Conservation (phyloP, 2,113 vertebrate species). For the Microcebus griseorufus region DNA sequence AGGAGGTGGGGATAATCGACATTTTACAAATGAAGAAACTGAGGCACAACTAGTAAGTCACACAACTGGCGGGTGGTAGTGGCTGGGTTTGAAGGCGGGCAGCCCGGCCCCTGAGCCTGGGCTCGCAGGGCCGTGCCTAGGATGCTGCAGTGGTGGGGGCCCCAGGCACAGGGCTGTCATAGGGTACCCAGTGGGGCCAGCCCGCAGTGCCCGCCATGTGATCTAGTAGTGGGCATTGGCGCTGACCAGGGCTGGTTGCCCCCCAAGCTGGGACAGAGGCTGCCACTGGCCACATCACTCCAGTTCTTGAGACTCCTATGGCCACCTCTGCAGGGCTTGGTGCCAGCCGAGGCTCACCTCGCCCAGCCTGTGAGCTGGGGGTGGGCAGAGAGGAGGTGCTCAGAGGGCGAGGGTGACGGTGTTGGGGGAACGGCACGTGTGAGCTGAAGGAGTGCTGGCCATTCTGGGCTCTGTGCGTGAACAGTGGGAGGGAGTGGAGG, state of each 20-base stretch:
- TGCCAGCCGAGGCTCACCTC: background rate
- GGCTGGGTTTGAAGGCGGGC: background rate
- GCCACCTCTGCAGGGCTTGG: background rate
- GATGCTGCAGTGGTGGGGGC: background rate
- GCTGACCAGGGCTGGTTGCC: background rate
- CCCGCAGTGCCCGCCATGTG: fast-evolving
- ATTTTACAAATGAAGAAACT: background rate
- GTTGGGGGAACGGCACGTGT: fast-evolving
- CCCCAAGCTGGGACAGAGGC: background rate
- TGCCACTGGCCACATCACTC: background rate
- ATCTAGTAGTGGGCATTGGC: background rate
- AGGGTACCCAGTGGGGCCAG: fast-evolving
- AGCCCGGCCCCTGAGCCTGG: background rate
- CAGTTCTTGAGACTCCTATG: background rate
- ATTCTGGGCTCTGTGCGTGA: background rate
- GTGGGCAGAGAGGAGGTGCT: background rate
- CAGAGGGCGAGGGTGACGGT: too few relatives aligned
- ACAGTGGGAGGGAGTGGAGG: background rate
- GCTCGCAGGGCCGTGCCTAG: background rate
- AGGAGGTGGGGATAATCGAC: background rate
- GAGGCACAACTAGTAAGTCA: background rate
- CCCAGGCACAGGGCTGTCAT: background rate
- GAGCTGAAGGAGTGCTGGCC: background rate
- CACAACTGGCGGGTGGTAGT: background rate
- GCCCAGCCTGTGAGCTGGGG: background rate